Percentiles rank a stretch among this genome's conserved stretches.
Evolutionary conservation across 35 echinoderm and acorn worm genomes (phyloP).

Genomic region (Hemicentrotus pulcherrimus): DNA sequence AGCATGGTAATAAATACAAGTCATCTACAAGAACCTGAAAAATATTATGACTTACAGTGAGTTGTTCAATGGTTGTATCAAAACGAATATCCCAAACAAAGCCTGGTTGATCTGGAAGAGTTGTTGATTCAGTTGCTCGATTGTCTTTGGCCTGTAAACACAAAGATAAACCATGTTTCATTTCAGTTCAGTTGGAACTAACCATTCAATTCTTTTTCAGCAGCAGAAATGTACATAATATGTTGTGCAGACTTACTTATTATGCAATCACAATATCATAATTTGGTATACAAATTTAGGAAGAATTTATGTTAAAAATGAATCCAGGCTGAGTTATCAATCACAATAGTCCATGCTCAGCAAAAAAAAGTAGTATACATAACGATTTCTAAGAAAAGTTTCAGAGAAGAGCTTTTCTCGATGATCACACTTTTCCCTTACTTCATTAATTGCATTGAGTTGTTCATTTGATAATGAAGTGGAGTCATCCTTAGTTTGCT

Average conservation of each 20-base stretch:
- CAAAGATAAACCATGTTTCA: neutral
- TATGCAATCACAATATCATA: too few species aligned
- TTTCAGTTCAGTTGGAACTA: too few species aligned
- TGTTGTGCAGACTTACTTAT: too few species aligned
- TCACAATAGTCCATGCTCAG: too few species aligned
- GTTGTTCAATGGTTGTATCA: neutral
- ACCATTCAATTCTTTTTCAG: too few species aligned
- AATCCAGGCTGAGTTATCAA: too few species aligned
- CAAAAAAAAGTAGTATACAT: neutral
- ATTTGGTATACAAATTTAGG: too few species aligned
- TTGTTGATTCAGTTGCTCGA: neutral
- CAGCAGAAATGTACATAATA: too few species aligned
- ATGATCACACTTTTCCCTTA: neutral
- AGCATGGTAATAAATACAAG: too few species aligned
- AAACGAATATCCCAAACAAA: neutral
- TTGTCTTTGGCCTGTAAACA: conserved; percentile 11
- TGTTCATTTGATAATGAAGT: neutral
- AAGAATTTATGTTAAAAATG: too few species aligned
- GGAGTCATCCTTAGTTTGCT: neutral
- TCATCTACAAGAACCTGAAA: too few species aligned
- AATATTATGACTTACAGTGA: neutral
- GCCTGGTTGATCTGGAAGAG: neutral
- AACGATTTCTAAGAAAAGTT: neutral
- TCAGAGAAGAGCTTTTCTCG: neutral
- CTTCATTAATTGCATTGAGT: neutral